Base-by-base conservation (phyloP, 2,888 invertebrate species). In the Encarsia formosa region DNA sequence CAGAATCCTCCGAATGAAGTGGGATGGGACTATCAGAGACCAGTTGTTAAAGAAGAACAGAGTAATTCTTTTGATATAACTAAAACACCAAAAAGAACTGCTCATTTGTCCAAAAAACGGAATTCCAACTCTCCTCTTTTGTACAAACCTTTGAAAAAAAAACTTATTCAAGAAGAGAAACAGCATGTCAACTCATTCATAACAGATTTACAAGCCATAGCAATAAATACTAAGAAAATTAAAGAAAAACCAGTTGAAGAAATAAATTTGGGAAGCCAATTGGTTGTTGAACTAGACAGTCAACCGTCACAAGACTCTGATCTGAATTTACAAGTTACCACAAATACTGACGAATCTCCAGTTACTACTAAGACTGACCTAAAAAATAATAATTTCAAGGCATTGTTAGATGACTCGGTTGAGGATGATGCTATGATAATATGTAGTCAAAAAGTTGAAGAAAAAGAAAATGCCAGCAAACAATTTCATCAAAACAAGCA, bases 1-100 rank as follows among this genome's bases (percentile, higher is more conserved):
- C 59, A 59, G 11, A 40, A 59, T 49, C 54, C 57, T 19, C 57
- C 54, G 23, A 55, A 50, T 47, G 59, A 57, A 46, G 59, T 59
- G 9, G 45, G 50, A 13, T 59, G 59, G 59, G 51, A 57, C 38
- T 59, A 53, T 35, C 48, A 57, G 2, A 52, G 55, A 29, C 41
- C 49, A 18, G n/a, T 42, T 15, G 35, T 13, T 20, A 50, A 53
- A 41, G 54, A 57, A 26, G 54, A 52, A 15, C 32, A 39, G 20
- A 16, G 6, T 3, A 46, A 39, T 6, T 26, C 52, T 8, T 43
- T 49, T 31, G 41, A 54, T 6, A 39, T 52, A 4, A 48, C n/a
- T 13, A 49, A 38, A 11, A 59, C 59, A 15, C 59, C 59, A 15
- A 59, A 59, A 44, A 41, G 59, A 44, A 50, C 18, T 48, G 32